Evolutionary conservation across 2,888 invertebrate genomes (phyloP), one percentile per base, ranked within the genome.

Genomic region (Encarsia formosa): DNA sequence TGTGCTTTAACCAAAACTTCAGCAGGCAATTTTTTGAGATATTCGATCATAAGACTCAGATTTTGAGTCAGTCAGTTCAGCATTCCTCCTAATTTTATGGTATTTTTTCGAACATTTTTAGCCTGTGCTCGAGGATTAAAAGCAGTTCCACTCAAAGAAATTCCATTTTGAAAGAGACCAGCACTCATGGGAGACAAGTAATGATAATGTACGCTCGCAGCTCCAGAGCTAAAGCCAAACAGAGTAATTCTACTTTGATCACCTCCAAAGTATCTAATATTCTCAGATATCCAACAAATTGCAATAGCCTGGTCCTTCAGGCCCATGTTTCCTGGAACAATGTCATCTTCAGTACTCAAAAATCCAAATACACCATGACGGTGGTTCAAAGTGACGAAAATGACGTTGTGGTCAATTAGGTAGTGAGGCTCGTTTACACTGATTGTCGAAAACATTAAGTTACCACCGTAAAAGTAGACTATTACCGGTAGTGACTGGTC

Each of bases 301-400:
- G 86, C 87, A 57, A 84, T 75, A 16, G 77, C 75, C 73, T 88
- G 88, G 75, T 88, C 88, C 64, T 86, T 87, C 26, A 88, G 65
- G 0, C 88, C 88, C 62, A 80, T 81, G 69, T 88, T 88, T 3
- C 86, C 86, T 0, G 88, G 82, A 1, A 85, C 76, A 1, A 78
- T 66, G 1, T 80, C 78, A 59, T 88, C 87, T 22, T 83, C 86
- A 0, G 88, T 87, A 65, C 85, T 87, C 0, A 88, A 74, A 68
- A 90, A 88, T 40, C 89, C 86, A 83, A 64, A 11, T 4, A 85
- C 83, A 24, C 87, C 87, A 11, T 88, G 63, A 40, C 88, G 76
- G 63, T 87, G 87, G 68, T 83, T 86, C 0, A 87, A 61, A 9
- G 82, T 84, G 1, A 87, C 85, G 1, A 82, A 76, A 1, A 88